Base-by-base conservation (phyloP, 53 echinoderm and acorn worm genomes). In the Luidia sarsii region DNA sequence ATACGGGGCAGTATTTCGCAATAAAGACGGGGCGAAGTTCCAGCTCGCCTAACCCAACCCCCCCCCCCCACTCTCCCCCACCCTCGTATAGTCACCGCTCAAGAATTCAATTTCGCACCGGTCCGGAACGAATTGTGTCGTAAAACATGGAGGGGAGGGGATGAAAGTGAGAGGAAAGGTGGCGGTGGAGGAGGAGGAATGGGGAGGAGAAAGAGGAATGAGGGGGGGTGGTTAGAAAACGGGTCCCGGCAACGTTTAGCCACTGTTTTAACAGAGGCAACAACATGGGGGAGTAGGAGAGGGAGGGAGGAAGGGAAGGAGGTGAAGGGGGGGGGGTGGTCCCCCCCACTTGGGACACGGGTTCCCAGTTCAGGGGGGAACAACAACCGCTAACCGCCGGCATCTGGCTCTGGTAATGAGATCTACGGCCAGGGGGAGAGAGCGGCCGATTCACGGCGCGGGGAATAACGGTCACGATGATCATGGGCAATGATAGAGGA, bases 51-150 rank as follows among this genome's bases (percentile, higher is more conserved):
- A n/a, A n/a, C n/a, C n/a, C n/a, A n/a, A n/a, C n/a, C n/a, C n/a
- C n/a, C n/a, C n/a, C n/a, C n/a, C n/a, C n/a, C n/a, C n/a, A n/a
- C n/a, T n/a, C n/a, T n/a, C n/a, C n/a, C n/a, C n/a, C n/a, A n/a
- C n/a, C n/a, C n/a, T n/a, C n/a, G n/a, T n/a, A n/a, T n/a, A 60
- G 60, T 77, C 77, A 77, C 59, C 77, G 59, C 59, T 59, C 77
- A 77, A 61, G 62, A 77, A 77, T 77, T 77, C 77, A 60, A 60
- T 46, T 77, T 77, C 19, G 77, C 77, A 77, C 45, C 48, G 46
- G 61, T 28, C 62, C 77, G 48, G 59, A 77, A 77, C 77, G 77
- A 48, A 60, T 41, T 77, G 61, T 55, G 41, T 60, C 77, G 77
- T 77, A 59, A 77, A 77, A 51, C 20, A 21, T 15, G 41, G 3